phyloP scores from a whole-genome alignment of 2,888 invertebrate genomes.

The Chrysodeixis includens region DNA sequence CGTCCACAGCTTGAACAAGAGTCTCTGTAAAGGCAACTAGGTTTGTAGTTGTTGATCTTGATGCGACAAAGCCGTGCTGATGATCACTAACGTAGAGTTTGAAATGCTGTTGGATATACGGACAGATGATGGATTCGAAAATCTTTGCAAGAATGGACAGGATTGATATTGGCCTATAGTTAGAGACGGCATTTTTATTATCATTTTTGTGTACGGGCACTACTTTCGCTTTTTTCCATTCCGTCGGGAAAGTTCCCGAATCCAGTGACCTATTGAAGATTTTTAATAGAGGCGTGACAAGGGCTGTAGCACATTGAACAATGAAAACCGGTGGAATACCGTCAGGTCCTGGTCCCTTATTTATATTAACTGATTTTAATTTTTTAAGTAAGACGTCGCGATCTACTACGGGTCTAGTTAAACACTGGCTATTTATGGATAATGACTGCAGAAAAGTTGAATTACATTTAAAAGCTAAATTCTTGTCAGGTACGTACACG shows the following conservation, averaged over 20 bases:
- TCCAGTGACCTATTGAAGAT: neutral
- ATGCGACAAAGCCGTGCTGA: neutral
- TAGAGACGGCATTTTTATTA: neutral
- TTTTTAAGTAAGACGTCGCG: neutral
- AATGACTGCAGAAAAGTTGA: neutral
- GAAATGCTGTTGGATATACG: conserved; percentile 3
- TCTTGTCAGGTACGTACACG: neutral
- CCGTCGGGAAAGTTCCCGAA: neutral
- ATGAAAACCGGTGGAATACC: conserved; percentile 5
- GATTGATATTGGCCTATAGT: conserved; percentile 15
- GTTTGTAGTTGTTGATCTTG: neutral
- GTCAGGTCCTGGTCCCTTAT: conserved; percentile 2
- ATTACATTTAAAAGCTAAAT: neutral
- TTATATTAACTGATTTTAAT: neutral
- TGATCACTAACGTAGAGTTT: neutral
- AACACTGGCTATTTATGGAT: neutral
- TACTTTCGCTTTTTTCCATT: conserved; percentile 8
- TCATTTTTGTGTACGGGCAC: neutral
- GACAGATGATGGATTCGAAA: conserved; percentile 8
- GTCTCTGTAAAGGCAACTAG: neutral
- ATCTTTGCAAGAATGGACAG: conserved; percentile 11
- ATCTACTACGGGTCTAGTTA: neutral
- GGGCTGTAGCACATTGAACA: neutral
- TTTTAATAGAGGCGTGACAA: neutral
- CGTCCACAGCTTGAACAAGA: neutral